A percentile compares a stretch with the other conserved stretches of the same genome.
Conservation (phyloP, 2,113 vertebrate genomes). For the Saimiri boliviensis region DNA sequence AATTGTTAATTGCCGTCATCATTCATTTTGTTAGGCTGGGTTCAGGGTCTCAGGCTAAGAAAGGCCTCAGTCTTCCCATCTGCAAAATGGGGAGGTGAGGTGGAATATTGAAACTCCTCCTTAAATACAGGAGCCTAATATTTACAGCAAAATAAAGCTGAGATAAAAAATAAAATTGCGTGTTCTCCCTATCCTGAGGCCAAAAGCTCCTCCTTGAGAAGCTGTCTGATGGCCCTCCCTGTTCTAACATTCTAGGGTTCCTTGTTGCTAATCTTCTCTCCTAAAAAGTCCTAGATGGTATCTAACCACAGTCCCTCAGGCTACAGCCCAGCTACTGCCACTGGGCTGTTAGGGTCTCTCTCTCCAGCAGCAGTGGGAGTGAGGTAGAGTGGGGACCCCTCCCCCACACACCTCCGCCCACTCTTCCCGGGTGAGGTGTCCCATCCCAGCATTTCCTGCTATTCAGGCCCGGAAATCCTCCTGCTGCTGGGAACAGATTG, state of each 20-base stretch:
- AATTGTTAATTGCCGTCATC: too few relatives aligned
- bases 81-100: not conserved
- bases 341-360: not conserved
- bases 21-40: not conserved
- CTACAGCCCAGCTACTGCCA: not conserved
- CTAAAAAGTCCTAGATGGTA: not conserved
- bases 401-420: not conserved
- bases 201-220: not conserved
- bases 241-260: not conserved
- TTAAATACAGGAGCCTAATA: not conserved
- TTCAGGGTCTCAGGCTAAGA: not conserved
- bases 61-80: not conserved
- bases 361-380: too few relatives aligned
- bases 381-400: not conserved
- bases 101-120: not conserved
- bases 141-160: not conserved
- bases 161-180: not conserved
- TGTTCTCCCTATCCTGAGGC: not conserved
- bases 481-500: constrained; percentile 53
- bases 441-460: constrained; percentile 36
- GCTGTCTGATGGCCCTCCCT: not conserved
- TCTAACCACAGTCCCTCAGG: not conserved
- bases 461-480: constrained; percentile 72
- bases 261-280: too few relatives aligned
- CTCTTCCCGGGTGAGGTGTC: constrained; percentile 63